Conservation (phyloP, 2,888 invertebrate species). For the Pyrgus malvae region DNA sequence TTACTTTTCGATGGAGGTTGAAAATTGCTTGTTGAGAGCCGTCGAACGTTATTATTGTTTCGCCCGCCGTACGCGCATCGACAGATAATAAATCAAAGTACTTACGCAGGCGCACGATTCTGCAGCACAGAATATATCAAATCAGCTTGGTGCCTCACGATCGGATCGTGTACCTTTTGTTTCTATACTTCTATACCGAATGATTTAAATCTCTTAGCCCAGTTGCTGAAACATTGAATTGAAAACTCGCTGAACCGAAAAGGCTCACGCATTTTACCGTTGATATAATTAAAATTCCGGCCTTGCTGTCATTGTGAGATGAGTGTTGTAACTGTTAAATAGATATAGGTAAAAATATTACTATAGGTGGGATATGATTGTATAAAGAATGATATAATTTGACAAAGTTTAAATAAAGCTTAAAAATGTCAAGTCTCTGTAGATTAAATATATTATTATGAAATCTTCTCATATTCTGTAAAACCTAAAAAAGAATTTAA, state of each 20-base stretch:
- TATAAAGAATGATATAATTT: no score
- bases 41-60: conserved; percentile 33
- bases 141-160: conserved; percentile 80
- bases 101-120: conserved; percentile 66
- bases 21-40: conserved; percentile 20
- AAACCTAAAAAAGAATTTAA: no score
- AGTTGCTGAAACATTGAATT: conserved; percentile 40
- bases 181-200: conserved; percentile 48
- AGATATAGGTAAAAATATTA: not conserved
- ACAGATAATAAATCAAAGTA: conserved; percentile 66
- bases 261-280: conserved; percentile 11
- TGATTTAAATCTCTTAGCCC: conserved; percentile 62
- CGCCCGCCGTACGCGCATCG: conserved; percentile 40
- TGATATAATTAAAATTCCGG: conserved; percentile 13
- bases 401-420: no score
- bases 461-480: no score
- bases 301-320: conserved; percentile 6
- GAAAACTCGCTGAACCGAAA: conserved; percentile 16
- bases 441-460: no score
- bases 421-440: no score
- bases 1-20: conserved; percentile 6
- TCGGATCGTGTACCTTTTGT: conserved; percentile 60
- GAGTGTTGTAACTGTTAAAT: conserved; percentile 11
- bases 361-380: not conserved
- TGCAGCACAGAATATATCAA: conserved; percentile 69